A percentile compares a stretch with the other conserved stretches of the same genome.
These are phyloP conservation scores for Catocala fraxini DNA, from an alignment of 2,888 invertebrate genomes.

Conservation along the genomic window DNA sequence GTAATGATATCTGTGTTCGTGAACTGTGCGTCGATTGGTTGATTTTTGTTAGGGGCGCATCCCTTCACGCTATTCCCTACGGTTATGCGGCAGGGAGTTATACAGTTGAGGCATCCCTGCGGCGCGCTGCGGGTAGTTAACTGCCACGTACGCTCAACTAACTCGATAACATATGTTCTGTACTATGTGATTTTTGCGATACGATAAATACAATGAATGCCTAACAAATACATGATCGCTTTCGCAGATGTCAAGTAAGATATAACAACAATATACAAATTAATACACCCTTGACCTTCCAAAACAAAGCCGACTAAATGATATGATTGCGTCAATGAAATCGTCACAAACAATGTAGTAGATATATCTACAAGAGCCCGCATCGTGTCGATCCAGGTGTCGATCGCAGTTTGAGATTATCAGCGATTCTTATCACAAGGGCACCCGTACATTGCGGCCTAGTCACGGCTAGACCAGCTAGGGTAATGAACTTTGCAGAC, in stretches of 20 bases:
- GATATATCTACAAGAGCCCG: slow-evolving; percentile 66
- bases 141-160: slow-evolving; percentile 64
- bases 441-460: slow-evolving; percentile 73
- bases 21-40: slow-evolving; percentile 72
- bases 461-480: slow-evolving; percentile 54
- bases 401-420: slow-evolving; percentile 77
- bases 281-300: slow-evolving; percentile 55
- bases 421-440: slow-evolving; percentile 77
- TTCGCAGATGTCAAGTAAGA: slow-evolving; percentile 25
- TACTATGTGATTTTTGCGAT: slow-evolving; percentile 37
- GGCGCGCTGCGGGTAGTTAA: slow-evolving; percentile 75
- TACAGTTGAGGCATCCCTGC: slow-evolving; percentile 57
- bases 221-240: slow-evolving; percentile 5
- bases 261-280: slow-evolving; percentile 43
- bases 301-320: slow-evolving; percentile 48
- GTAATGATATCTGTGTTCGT: slow-evolving; percentile 69
- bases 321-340: slow-evolving; percentile 50
- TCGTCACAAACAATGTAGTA: slow-evolving; percentile 55
- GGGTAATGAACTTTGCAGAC: slow-evolving; percentile 60
- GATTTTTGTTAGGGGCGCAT: slow-evolving; percentile 68
- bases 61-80: slow-evolving; percentile 65
- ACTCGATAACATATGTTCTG: slow-evolving; percentile 62
- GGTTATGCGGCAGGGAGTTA: slow-evolving; percentile 46
- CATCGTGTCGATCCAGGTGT: slow-evolving; percentile 81
- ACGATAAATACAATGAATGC: slow-evolving; percentile 14